Evolutionary conservation across 2,797 vertebrate species (phyloP).

Genomic region (Benthosema pterotum): DNA sequence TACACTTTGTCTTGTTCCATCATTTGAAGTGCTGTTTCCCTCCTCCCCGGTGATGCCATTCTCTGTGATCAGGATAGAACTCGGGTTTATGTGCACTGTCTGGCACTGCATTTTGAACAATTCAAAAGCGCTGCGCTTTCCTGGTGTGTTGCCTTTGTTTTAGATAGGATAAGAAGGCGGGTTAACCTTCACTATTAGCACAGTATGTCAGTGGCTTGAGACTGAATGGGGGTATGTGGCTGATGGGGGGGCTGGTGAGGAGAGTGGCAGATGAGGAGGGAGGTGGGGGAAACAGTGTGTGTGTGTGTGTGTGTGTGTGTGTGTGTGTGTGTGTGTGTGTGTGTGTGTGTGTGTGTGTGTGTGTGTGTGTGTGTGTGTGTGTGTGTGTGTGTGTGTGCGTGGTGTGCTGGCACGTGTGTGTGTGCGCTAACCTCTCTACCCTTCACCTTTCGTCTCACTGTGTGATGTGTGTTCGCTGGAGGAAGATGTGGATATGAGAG

Average conservation of each 20-base stretch:
- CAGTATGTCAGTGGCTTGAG: conserved; percentile 28
- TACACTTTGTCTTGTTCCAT: conserved; percentile 65
- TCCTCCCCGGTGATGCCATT: conserved; percentile 30
- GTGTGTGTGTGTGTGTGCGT: conserved; percentile 8
- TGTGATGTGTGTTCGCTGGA: conserved; percentile 62
- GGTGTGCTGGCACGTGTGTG: not conserved
- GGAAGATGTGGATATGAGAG: conserved; percentile 59
- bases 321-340: conserved; percentile 1
- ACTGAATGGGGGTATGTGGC: conserved; percentile 33
- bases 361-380: not conserved
- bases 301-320: not conserved
- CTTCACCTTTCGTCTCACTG: conserved; percentile 76
- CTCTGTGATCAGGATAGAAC: conserved; percentile 63
- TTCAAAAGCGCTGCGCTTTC: conserved; percentile 43
- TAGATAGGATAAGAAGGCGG: conserved; percentile 53
- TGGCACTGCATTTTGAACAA: conserved; percentile 66
- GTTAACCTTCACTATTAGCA: conserved; percentile 63
- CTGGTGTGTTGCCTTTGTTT: conserved; percentile 63
- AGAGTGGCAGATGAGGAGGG: conserved; percentile 7
- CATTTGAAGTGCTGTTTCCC: conserved; percentile 68
- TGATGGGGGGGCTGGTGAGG: not conserved
- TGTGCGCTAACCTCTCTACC: conserved; percentile 60
- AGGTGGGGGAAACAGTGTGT: conserved; percentile 34
- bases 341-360: conserved; percentile 1
- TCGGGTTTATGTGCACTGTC: conserved; percentile 26